A percentile compares a stretch with the other conserved stretches of the same genome.
Conservation (phyloP, 1,140 invertebrate genomes). For the Euwallacea fornicatus region DNA sequence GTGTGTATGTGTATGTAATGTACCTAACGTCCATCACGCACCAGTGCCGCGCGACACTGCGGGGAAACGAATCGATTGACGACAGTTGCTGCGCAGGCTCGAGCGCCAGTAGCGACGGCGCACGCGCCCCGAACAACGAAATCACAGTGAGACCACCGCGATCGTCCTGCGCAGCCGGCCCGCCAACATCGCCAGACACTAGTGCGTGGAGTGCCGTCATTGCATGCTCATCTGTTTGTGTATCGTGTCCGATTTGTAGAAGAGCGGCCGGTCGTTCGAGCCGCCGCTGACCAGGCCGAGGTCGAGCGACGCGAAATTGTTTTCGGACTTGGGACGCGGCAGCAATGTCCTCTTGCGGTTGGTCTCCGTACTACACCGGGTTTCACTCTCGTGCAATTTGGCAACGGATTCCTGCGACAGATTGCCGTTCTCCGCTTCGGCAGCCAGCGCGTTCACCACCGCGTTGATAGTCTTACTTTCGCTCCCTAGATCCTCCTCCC, state of each 20-base stretch:
- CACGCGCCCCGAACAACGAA: not conserved
- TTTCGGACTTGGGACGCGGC: slow-evolving; percentile 80
- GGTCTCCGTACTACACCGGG: slow-evolving; percentile 57
- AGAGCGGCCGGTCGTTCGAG: slow-evolving; percentile 63
- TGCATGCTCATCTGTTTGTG: slow-evolving; percentile 70
- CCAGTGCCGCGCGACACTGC: slow-evolving; percentile 2
- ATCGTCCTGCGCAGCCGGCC: slow-evolving; percentile 2
- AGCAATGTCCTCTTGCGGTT: slow-evolving; percentile 64
- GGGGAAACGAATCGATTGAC: too few relatives aligned
- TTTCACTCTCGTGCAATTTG: slow-evolving; percentile 61
- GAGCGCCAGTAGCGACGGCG: not conserved
- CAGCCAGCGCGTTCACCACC: slow-evolving; percentile 85
- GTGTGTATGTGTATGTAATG: slow-evolving; percentile 8
- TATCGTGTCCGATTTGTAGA: slow-evolving; percentile 79
- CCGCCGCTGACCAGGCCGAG: slow-evolving; percentile 50
- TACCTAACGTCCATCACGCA: slow-evolving; percentile 12
- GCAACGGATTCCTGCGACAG: slow-evolving; percentile 73
- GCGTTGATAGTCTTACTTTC: slow-evolving; percentile 90
- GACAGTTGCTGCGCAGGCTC: not conserved
- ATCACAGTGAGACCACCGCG: slow-evolving; percentile 11
- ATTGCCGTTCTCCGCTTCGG: slow-evolving; percentile 81
- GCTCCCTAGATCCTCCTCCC: slow-evolving; percentile 83
- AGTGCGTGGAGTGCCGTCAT: slow-evolving; percentile 74
- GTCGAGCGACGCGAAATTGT: slow-evolving; percentile 71
- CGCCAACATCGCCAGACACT: slow-evolving; percentile 53